Percentiles rank a stretch among this genome's conserved stretches.
phyloP scores from a whole-genome alignment of 2,797 vertebrate genomes.

The Meda fulgida region DNA sequence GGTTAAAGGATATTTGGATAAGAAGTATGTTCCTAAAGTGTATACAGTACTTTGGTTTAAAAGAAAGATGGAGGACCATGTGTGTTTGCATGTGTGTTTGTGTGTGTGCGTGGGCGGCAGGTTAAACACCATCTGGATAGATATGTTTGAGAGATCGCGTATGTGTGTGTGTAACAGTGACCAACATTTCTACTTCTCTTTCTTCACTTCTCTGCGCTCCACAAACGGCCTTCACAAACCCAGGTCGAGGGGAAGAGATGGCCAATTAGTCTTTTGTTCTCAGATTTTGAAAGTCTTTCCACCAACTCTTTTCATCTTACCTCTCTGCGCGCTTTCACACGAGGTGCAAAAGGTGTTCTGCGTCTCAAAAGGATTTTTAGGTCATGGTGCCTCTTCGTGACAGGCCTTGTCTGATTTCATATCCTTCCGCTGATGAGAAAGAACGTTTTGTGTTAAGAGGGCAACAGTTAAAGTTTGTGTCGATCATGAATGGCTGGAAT shows the following conservation, averaged over 20 bases:
- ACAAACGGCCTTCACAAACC: slow-evolving; percentile 31
- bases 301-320: slow-evolving; percentile 32
- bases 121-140: slow-evolving; percentile 49
- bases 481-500: neutral
- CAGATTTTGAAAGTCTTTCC: slow-evolving; percentile 28
- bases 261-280: slow-evolving; percentile 45
- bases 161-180: slow-evolving; percentile 54
- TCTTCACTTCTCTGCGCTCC: slow-evolving; percentile 59
- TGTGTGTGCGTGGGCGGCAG: slow-evolving; percentile 56
- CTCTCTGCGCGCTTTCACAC: slow-evolving; percentile 31
- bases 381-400: slow-evolving; percentile 30
- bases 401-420: slow-evolving; percentile 44
- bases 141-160: slow-evolving; percentile 38
- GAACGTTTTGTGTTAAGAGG: slow-evolving; percentile 27
- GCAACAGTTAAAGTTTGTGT: slow-evolving; percentile 23
- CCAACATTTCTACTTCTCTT: slow-evolving; percentile 58
- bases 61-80: slow-evolving; percentile 61
- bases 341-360: slow-evolving; percentile 21
- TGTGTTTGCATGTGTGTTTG: slow-evolving; percentile 39
- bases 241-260: slow-evolving; percentile 37
- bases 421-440: slow-evolving; percentile 27
- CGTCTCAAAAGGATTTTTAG: slow-evolving; percentile 24
- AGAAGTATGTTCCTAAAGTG: slow-evolving; percentile 31
- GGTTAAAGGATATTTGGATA: slow-evolving; percentile 27
- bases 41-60: slow-evolving; percentile 45